Conservation (phyloP, 2,888 invertebrate genomes). For the Blastobasis adustella region DNA sequence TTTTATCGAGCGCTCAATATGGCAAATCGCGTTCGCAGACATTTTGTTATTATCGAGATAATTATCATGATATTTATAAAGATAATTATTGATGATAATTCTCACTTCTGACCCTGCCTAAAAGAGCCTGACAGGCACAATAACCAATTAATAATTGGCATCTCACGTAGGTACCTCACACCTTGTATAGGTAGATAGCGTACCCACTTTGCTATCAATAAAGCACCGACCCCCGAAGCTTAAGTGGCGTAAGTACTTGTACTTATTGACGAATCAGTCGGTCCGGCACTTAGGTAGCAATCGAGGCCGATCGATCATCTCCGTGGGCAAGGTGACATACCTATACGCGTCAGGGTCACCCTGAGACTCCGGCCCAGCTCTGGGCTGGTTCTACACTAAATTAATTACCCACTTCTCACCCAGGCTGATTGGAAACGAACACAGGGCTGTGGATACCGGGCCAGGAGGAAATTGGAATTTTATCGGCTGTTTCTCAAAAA, state of each 20-base stretch:
- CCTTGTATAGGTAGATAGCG: too few relatives aligned
- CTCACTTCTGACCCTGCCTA: too few relatives aligned
- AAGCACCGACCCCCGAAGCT: conserved; percentile 7
- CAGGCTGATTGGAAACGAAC: conserved; percentile 44
- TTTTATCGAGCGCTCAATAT: too few relatives aligned
- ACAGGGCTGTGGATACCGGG: neutral
- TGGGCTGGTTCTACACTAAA: conserved; percentile 32
- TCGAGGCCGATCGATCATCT: conserved; percentile 25
- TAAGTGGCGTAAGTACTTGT: neutral
- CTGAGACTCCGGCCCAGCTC: conserved; percentile 9
- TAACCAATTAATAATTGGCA: too few relatives aligned
- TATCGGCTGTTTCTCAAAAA: neutral
- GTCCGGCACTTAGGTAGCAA: conserved; percentile 17
- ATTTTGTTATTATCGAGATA: too few relatives aligned
- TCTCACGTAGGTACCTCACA: too few relatives aligned
- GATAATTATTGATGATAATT: too few relatives aligned
- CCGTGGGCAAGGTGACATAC: conserved; percentile 14
- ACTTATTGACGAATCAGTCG: conserved; percentile 16
- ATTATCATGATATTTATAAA: too few relatives aligned
- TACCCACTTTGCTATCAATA: conserved; percentile 1
- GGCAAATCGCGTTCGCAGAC: too few relatives aligned
- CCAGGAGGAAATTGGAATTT: neutral
- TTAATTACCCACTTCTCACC: conserved; percentile 40
- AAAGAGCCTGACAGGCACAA: too few relatives aligned
- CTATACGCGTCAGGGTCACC: too few relatives aligned